Conservation (phyloP, 2,888 invertebrate species). For the Himalopsyche anomala region DNA sequence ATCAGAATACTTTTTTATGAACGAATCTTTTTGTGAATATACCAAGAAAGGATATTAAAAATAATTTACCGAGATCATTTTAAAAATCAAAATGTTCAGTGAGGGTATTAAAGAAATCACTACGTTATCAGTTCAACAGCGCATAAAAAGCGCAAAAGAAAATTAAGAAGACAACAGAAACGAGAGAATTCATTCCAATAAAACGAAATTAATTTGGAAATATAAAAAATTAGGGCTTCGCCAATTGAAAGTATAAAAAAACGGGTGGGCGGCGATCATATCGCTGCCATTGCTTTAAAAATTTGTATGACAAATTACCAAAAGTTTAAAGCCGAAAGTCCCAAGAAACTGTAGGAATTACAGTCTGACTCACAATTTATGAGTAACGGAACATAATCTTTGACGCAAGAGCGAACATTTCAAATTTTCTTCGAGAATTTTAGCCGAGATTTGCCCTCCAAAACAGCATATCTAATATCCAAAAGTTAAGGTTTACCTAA, state of each 20-base stretch:
- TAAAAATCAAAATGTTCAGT: neutral
- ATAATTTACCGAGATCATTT: neutral
- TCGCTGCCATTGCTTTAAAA: constrained; percentile 55
- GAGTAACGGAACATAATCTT: constrained; percentile 64
- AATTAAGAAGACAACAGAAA: constrained; percentile 22
- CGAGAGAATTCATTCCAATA: constrained; percentile 14
- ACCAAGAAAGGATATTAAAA: too few species aligned
- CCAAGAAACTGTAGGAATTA: constrained; percentile 60
- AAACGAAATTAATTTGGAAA: constrained; percentile 50
- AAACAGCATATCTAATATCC: constrained; percentile 50
- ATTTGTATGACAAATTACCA: constrained; percentile 63
- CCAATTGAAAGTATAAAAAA: constrained; percentile 7
- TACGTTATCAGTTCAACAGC: constrained; percentile 6
- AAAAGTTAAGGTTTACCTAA: constrained; percentile 34
- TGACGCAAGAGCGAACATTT: constrained; percentile 62
- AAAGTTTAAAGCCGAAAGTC: constrained; percentile 61
- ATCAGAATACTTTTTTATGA: too few species aligned
- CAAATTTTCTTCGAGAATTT: constrained; percentile 57
- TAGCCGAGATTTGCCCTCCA: constrained; percentile 53
- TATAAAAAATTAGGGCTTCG: constrained; percentile 32
- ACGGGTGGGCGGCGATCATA: constrained; percentile 47
- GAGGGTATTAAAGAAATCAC: neutral
- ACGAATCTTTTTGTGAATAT: too few species aligned
- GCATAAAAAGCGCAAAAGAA: constrained; percentile 29
- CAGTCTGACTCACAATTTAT: constrained; percentile 63